A percentile compares a stretch with the other conserved stretches of the same genome.
phyloP scores from a whole-genome alignment of 2,797 vertebrate genomes.

The Takifugu ocellatus region DNA sequence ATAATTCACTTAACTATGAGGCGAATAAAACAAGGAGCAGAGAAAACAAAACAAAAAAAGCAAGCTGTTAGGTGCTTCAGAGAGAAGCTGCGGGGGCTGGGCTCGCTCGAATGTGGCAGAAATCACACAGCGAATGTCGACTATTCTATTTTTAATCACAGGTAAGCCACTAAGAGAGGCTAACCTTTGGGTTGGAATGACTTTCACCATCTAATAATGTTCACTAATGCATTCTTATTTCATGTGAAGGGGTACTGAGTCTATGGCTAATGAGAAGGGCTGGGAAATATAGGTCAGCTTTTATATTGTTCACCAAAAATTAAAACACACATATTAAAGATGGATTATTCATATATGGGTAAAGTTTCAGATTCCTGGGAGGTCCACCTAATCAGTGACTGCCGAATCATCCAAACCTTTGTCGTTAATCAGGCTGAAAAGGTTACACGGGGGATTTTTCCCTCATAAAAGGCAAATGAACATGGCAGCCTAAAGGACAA shows the following conservation, averaged over 20 bases:
- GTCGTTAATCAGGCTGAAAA: slow-evolving; percentile 67
- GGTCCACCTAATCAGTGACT: slow-evolving; percentile 59
- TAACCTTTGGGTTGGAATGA: slow-evolving; percentile 68
- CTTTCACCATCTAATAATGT: slow-evolving; percentile 60
- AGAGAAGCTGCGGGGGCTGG: slow-evolving; percentile 35
- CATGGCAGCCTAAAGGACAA: slow-evolving; percentile 64
- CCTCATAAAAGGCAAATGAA: slow-evolving; percentile 61
- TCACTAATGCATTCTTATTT: slow-evolving; percentile 55
- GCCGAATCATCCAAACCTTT: slow-evolving; percentile 59
- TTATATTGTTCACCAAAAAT: background rate
- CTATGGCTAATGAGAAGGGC: slow-evolving; percentile 33
- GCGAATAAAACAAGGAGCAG: slow-evolving; percentile 21
- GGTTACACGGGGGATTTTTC: slow-evolving; percentile 57
- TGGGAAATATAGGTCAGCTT: slow-evolving; percentile 11
- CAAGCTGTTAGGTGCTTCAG: slow-evolving; percentile 18
- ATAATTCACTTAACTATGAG: slow-evolving; percentile 61
- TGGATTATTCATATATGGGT: slow-evolving; percentile 16
- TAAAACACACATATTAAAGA: slow-evolving; percentile 2
- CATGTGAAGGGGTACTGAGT: slow-evolving; percentile 36
- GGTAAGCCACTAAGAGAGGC: slow-evolving; percentile 54
- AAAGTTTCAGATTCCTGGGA: slow-evolving; percentile 7
- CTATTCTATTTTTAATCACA: slow-evolving; percentile 63
- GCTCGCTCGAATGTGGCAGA: slow-evolving; percentile 33
- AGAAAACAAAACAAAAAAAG: slow-evolving; percentile 11
- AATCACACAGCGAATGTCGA: slow-evolving; percentile 47